A percentile compares a stretch with the other conserved stretches of the same genome.
These are phyloP conservation scores for Sebastes minor DNA, from an alignment of 2,797 vertebrate species.

Conservation along the genomic window DNA sequence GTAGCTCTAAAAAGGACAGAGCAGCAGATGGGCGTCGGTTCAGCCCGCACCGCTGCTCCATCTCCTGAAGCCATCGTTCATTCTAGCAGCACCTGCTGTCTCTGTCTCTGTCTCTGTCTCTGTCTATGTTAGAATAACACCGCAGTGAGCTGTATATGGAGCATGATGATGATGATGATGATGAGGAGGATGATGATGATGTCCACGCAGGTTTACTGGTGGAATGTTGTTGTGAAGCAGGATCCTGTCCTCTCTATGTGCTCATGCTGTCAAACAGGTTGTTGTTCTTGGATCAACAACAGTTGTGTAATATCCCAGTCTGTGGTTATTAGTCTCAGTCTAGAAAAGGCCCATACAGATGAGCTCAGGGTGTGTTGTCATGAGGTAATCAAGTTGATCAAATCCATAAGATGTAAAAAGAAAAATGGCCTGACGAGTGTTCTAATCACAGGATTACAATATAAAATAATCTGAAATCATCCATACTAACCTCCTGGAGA, in stretches of 20 bases:
- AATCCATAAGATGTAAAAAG: no score
- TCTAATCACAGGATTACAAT: not conserved
- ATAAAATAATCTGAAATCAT: fast-evolving
- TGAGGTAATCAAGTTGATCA: not conserved
- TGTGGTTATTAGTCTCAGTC: not conserved
- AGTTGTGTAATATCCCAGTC: not conserved
- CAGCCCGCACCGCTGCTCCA: slow-evolving; percentile 15
- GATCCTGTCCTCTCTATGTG: not conserved
- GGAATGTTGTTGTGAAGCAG: not conserved
- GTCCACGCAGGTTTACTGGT: not conserved
- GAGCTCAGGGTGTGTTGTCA: not conserved
- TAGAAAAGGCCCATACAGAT: not conserved
- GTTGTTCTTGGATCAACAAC: slow-evolving; percentile 25
- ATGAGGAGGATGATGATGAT: not conserved
- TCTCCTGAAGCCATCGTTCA: not conserved
- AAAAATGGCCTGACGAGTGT: not conserved
- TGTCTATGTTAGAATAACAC: not conserved
- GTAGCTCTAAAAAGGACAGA: no score
- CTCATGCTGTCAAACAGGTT: slow-evolving; percentile 52
- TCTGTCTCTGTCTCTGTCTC: not conserved
- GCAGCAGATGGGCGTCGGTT: slow-evolving; percentile 31
- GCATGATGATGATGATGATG: not conserved
- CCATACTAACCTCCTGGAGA: not conserved
- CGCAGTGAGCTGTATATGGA: slow-evolving; percentile 10
- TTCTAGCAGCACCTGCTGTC: slow-evolving; percentile 1